A percentile compares a stretch with the other conserved stretches of the same genome.
Conservation (phyloP, 1,140 invertebrate species). For the Oedothorax gibbosus region DNA sequence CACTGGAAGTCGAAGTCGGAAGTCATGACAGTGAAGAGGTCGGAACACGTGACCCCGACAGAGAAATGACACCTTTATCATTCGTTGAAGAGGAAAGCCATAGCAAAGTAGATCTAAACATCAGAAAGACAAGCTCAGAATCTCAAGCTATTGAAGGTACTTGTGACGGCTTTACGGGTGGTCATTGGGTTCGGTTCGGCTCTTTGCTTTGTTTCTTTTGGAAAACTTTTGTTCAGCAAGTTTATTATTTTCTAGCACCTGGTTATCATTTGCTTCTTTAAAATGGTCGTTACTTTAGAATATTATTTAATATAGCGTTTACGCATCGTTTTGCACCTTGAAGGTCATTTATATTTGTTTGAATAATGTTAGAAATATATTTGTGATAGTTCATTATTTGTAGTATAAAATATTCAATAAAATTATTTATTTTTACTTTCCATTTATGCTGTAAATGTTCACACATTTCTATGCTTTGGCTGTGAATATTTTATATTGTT, state of each 20-base stretch:
- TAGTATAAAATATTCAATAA: too few relatives aligned
- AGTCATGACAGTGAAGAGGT: conserved; percentile 58
- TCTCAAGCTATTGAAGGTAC: neutral
- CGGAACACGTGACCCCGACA: conserved; percentile 20
- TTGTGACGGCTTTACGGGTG: neutral
- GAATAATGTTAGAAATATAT: too few relatives aligned
- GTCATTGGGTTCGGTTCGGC: too few relatives aligned
- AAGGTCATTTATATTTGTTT: neutral
- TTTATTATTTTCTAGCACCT: neutral
- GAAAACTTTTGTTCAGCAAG: conserved; percentile 3
- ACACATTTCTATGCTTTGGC: too few relatives aligned
- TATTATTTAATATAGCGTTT: neutral
- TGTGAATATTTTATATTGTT: too few relatives aligned
- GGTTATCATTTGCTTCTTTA: neutral
- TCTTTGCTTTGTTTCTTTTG: conserved; percentile 19
- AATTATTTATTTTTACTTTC: too few relatives aligned
- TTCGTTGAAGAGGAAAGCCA: conserved; percentile 49
- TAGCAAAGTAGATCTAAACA: neutral
- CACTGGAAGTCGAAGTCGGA: conserved; percentile 62
- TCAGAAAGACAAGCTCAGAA: neutral
- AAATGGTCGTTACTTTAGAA: too few relatives aligned
- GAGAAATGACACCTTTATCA: conserved; percentile 24
- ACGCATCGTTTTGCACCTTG: neutral
- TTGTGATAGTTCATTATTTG: too few relatives aligned
- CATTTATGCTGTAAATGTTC: too few relatives aligned